Conservation (phyloP, 2,113 vertebrate genomes). For the Choloepus hoffmanni region DNA sequence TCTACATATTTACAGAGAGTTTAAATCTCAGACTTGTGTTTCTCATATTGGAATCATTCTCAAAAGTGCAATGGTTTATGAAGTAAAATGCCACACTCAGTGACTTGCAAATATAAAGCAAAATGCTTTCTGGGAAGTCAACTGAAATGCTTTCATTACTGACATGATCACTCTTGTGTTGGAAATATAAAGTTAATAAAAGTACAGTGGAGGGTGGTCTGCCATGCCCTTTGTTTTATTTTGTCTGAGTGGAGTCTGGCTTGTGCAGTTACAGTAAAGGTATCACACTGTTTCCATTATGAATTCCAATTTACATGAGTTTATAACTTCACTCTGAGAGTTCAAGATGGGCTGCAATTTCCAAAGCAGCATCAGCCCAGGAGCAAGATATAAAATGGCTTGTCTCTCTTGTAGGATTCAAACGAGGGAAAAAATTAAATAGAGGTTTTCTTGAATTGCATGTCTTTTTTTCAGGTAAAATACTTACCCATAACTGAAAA, state of each 20-base stretch:
- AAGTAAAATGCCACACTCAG: conserved; percentile 63
- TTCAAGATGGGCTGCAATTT: conserved; percentile 39
- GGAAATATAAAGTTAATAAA: conserved; percentile 73
- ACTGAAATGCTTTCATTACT: conserved; percentile 50
- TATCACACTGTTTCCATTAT: not conserved
- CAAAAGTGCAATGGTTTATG: not conserved
- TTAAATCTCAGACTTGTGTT: not conserved
- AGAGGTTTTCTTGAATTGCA: not conserved
- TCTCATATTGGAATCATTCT: conserved; percentile 16
- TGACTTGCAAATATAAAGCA: conserved; percentile 63
- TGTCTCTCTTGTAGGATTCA: conserved; percentile 55
- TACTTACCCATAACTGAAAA: not conserved
- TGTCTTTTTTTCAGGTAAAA: not conserved
- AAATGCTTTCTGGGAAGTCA: conserved; percentile 72
- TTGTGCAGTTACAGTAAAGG: conserved; percentile 1
- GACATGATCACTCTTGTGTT: conserved; percentile 44
- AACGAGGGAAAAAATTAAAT: conserved; percentile 6
- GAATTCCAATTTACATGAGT: conserved; percentile 39
- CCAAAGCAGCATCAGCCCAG: not conserved
- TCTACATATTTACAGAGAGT: not conserved
- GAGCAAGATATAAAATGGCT: conserved; percentile 36
- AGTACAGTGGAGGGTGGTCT: conserved; percentile 51
- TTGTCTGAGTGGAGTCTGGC: too few species aligned
- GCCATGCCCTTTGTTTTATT: conserved; percentile 57
- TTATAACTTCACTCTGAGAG: not conserved